Base-by-base conservation (phyloP, 30 jellyfish, hydroid and myxozoan species). In the Cassiopea xamachana region DNA sequence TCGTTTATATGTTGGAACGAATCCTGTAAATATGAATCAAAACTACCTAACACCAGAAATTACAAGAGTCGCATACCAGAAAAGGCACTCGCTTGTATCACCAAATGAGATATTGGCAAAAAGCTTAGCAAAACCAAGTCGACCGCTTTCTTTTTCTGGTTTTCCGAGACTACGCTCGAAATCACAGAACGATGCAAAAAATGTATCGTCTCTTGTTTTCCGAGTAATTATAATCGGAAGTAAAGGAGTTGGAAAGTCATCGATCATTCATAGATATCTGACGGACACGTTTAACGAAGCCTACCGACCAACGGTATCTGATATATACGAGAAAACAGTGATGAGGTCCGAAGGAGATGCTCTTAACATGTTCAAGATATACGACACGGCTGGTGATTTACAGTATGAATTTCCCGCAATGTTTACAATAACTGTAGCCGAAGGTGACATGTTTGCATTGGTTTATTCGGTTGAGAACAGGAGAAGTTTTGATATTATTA, bases 401-500 rank as follows among this genome's bases (percentile, higher is more conserved):
- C 94, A 85, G 80, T 84, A 67, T 69, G 97, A 91, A 62, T 91
- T 91, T 60, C 94, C 94, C 78, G 94, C 97, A 79, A 91, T 91
- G 97, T 91, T 84, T 71, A 73, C 81, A 43, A 60, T 81, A 48
- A 91, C 94, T 1, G 86, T 85, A 6, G 85, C 87, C 14, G 94
- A 91, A 44, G 97, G 91, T 0, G 97, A 91, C 70, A 80, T 84
- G 89, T 91, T 91, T 70, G 75, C 85, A 5, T 72, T 91, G 79
- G 92, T 91, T 5, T 91, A 91, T 62, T 84, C 94, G 7, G 92
- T 91, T 27, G 97, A 75, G 51, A 85, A 91, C 45, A 72, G 87
- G 45, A 77, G 49, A 44, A 84, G 94, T 59, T 80, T 91, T 72
- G 82, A 58, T 19, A 44, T 17, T 19, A 39, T 91, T 3, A 61